Base-by-base conservation (phyloP, 2,888 invertebrate species). In the Meteorus cinctellus region DNA sequence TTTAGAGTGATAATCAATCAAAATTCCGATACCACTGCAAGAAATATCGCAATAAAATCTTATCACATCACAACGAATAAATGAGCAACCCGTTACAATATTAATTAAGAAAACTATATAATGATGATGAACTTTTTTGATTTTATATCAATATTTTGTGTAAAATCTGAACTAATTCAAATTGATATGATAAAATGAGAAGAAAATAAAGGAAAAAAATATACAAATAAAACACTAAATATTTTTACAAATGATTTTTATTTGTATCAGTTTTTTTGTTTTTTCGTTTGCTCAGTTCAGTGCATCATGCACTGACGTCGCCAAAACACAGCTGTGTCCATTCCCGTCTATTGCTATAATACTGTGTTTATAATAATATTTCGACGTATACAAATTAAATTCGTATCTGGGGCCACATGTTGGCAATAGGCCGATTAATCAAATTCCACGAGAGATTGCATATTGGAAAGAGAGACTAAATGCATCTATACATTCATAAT, bases 371-470 rank as follows among this genome's bases (percentile, higher is more conserved):
- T 36, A 29, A 34, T 41, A 29, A 79, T 79, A 77, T 79, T 80
- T 79, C 79, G 77, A 79, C 79, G 55, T 75, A 41, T 41, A 77
- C 81, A 77, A 80, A 81, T 81, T 76, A 81, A 65, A 68, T 75
- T 51, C 48, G 71, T 80, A 80, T 81, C 81, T 72, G 71, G 75
- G 77, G 76, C 76, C 74, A 71, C 63, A 71, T 76, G 72, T 55
- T 67, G 45, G 69, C 68, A 66, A 81, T 83, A 85, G 86, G 83
- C 86, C 83, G 87, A 86, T 88, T 87, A 88, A 85, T 86, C 83
- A 86, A 86, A 86, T 87, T 85, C 86, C 85, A 81, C 78, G 82
- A 81, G 84, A 84, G 87, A 87, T 83, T 55, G 19, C 19, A 55
- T 41, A 41, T 55, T 81, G 72, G 55, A 75, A 78, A 70, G 74